These are phyloP conservation scores for Caenorhabditis sp. DNA, from an alignment of 2,888 invertebrate genomes.

Conservation along the genomic window DNA sequence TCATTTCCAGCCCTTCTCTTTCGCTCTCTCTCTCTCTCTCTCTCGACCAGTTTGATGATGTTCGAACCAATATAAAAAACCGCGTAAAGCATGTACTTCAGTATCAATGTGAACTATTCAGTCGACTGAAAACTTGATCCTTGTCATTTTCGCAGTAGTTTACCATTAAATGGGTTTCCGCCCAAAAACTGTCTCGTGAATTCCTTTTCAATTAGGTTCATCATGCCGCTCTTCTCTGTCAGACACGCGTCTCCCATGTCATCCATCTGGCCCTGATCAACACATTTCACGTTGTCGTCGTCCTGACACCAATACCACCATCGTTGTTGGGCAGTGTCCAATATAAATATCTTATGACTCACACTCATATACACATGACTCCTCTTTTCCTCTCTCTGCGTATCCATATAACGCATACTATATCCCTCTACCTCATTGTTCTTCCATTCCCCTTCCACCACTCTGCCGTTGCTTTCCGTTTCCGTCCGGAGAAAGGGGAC, in stretches of 20 bases:
- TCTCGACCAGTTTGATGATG: background rate
- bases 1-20: constrained; percentile 4
- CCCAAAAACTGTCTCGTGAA: background rate
- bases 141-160: background rate
- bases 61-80: background rate
- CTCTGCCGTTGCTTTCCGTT: constrained; percentile 1
- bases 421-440: constrained; percentile 35
- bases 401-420: constrained; percentile 27
- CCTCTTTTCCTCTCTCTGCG: constrained; percentile 15
- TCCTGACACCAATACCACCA: background rate
- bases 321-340: constrained; percentile 34
- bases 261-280: background rate
- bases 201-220: background rate
- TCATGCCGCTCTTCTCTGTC: background rate
- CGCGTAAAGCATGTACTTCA: background rate
- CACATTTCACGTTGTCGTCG: background rate
- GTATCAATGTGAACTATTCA: background rate
- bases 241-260: constrained; percentile 1
- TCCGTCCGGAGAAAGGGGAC: constrained; percentile 6
- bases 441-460: constrained; percentile 14
- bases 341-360: constrained; percentile 62
- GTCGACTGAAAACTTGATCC: background rate
- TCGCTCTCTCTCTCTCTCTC: too few relatives aligned
- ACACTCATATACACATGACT: constrained; percentile 27
- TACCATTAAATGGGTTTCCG: background rate